A percentile compares a stretch with the other conserved stretches of the same genome.
phyloP scores from a whole-genome alignment of 1,140 invertebrate genomes.

The Megalonaias nervosa region DNA sequence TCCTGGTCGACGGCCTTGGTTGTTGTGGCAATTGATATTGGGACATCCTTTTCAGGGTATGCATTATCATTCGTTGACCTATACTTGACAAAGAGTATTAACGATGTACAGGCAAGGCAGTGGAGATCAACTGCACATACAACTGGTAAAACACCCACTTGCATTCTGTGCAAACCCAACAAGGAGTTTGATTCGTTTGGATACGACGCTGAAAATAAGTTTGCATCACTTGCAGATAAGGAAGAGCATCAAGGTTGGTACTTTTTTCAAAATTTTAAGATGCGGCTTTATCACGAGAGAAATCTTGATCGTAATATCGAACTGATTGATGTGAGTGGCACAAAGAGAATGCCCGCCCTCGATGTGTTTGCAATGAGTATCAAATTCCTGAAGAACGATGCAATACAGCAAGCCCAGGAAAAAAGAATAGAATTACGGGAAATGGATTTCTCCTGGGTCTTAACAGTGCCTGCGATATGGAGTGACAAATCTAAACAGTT shows the following conservation, averaged over 20 bases:
- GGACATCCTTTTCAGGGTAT: conserved; percentile 26
- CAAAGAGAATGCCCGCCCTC: background rate
- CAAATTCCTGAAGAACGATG: conserved; percentile 1
- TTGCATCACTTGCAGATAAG: conserved; percentile 19
- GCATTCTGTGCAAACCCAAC: conserved; percentile 15
- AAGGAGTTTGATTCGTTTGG: conserved; percentile 27
- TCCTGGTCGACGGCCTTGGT: background rate
- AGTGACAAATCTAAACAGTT: conserved; percentile 17
- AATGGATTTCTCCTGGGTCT: conserved; percentile 5
- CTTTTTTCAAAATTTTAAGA: conserved; percentile 37
- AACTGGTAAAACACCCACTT: conserved; percentile 33
- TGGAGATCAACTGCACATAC: conserved; percentile 1
- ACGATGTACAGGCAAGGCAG: conserved; percentile 8
- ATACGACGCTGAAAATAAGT: conserved; percentile 37
- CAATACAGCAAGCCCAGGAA: background rate
- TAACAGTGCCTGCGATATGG: conserved; percentile 18
- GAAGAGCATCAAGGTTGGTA: conserved; percentile 17
- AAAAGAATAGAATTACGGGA: background rate
- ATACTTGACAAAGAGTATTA: background rate
- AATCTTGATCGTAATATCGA: background rate
- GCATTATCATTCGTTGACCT: conserved; percentile 18
- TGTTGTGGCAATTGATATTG: conserved; percentile 26
- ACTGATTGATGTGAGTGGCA: too few species aligned
- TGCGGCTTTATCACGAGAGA: conserved; percentile 25
- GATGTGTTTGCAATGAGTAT: conserved; percentile 4